phyloP scores from a whole-genome alignment of 2,113 vertebrate species.

The Tenrec ecaudatus region DNA sequence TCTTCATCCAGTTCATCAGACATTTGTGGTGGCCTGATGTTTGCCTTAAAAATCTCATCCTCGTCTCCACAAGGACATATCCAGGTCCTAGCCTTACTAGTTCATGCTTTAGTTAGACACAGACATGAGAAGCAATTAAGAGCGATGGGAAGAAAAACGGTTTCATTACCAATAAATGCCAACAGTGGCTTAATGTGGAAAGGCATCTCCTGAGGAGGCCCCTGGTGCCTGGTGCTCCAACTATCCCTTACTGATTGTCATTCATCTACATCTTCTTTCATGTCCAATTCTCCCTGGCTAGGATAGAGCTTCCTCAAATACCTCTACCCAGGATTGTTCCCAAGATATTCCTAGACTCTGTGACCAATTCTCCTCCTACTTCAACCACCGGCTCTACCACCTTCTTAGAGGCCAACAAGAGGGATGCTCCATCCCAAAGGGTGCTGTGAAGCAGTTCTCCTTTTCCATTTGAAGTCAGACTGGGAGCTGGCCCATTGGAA shows the following conservation, averaged over 20 bases:
- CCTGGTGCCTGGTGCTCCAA: accelerated
- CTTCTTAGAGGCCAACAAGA: background rate
- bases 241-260: accelerated
- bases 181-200: background rate
- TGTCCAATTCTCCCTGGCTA: background rate
- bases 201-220: background rate
- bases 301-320: too few relatives aligned
- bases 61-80: too few relatives aligned
- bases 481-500: background rate
- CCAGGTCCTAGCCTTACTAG: background rate
- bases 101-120: background rate
- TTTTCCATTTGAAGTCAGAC: background rate
- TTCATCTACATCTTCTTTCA: background rate
- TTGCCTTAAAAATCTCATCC: constrained; percentile 32
- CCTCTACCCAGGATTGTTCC: background rate
- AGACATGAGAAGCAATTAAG: background rate
- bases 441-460: background rate
- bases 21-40: background rate
- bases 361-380: background rate
- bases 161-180: background rate
- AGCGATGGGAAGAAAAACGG: background rate
- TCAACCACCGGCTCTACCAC: background rate
- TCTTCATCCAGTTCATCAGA: constrained; percentile 10
- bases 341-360: background rate
- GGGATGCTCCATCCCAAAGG: background rate